Evolutionary conservation across 1,140 invertebrate genomes (phyloP), one percentile per base, ranked within the genome.

Genomic region (Aphaenogaster floridana): DNA sequence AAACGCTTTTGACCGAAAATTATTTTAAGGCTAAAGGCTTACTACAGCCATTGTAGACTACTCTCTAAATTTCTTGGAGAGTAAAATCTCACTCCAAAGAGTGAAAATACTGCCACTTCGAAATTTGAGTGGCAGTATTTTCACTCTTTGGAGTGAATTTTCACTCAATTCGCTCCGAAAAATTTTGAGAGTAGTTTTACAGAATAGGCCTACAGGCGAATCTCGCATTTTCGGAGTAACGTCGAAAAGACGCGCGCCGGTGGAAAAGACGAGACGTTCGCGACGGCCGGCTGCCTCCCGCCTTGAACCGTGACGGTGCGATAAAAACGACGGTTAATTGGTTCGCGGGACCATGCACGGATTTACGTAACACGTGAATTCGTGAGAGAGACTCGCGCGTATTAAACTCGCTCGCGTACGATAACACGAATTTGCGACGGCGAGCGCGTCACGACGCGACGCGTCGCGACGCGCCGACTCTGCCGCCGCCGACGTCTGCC

Each of bases 321-420:
- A 91, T 91, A 91, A 91, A 90, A 90, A 86, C 45, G 64, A 13
- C 15, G 72, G 57, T 88, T 83, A 90, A 90, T 91, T 91, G 90
- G 89, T 17, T 52, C 63, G 39, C 61, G 63, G 42, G 42, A 72
- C 7, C 54, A 57, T 64, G 57, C 45, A 61, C 9, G 36, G 79
- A 88, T 88, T 91, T 91, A 90, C 86, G 90, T 91, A 91, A 91
- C 59, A 74, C 66, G 45, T 79, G 81, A 88, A 91, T 91, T 90
- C n/a, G 39, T 59, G 21, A 81, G 36, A n/a, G 76, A 45, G 1
- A 4, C 48, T 72, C 15, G 39, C 50, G 52, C 13, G 36, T n/a
- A 6, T 28, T n/a, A 36, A n/a, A 34, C 48, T 28, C 9, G 17
- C 17, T n/a, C 13, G 7, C 45, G 13, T 7, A 15, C 89, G 88